phyloP scores from a whole-genome alignment of 1,140 invertebrate species.

The Drosophila quadrilineata region DNA sequence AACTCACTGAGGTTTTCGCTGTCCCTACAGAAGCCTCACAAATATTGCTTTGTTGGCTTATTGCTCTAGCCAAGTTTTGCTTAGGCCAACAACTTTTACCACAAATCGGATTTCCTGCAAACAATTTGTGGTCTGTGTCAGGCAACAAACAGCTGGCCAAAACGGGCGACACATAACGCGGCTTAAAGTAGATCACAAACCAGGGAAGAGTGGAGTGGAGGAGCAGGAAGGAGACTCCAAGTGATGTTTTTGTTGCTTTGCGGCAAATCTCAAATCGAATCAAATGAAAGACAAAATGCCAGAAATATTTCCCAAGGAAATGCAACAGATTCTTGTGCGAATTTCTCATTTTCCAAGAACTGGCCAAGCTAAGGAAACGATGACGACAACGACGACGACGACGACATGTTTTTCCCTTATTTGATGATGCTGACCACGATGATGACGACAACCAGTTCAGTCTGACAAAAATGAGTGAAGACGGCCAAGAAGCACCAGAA shows the following conservation, averaged over 20 bases:
- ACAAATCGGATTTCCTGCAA: constrained; percentile 74
- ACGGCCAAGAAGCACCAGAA: neutral
- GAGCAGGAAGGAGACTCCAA: constrained; percentile 63
- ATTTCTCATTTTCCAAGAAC: constrained; percentile 54
- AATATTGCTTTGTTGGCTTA: neutral
- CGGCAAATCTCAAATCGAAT: constrained; percentile 9
- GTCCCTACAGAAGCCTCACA: constrained; percentile 43
- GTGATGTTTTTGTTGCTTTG: neutral
- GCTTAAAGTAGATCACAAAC: constrained; percentile 53
- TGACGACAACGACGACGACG: constrained; percentile 8
- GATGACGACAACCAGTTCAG: constrained; percentile 38
- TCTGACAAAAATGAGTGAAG: constrained; percentile 27
- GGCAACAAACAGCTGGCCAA: no score
- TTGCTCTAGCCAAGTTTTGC: constrained; percentile 5
- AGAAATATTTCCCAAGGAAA: constrained; percentile 77
- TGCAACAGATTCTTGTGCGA: constrained; percentile 62
- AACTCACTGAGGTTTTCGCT: constrained; percentile 43
- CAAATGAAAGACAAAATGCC: constrained; percentile 55
- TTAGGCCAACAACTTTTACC: constrained; percentile 62
- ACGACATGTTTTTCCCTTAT: constrained; percentile 74
- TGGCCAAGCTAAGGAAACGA: constrained; percentile 39
- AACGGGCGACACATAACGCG: no score
- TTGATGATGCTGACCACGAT: constrained; percentile 39
- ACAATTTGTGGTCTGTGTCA: constrained; percentile 43
- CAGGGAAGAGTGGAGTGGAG: constrained; percentile 27